Percentiles rank a stretch among this genome's conserved stretches.
Conservation (phyloP, 2,797 vertebrate species). For the Lacerta bilineata region DNA sequence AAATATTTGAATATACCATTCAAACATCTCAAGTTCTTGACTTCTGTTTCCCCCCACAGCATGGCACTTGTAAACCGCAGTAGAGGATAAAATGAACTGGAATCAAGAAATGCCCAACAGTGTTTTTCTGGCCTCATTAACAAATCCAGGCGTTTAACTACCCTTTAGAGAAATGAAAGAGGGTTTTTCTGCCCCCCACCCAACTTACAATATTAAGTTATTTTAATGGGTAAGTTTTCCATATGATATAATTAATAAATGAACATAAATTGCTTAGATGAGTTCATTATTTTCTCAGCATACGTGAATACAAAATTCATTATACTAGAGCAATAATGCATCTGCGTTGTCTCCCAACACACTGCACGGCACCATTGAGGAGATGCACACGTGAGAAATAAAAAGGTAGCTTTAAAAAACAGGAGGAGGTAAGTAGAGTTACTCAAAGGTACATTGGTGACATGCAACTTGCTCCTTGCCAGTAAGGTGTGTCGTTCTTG, state of each 20-base stretch:
- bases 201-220: conserved; percentile 55
- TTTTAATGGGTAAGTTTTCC: conserved; percentile 64
- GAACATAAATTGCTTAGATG: conserved; percentile 69
- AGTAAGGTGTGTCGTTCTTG: conserved; percentile 61
- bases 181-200: conserved; percentile 56
- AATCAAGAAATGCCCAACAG: conserved; percentile 65
- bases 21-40: conserved; percentile 63
- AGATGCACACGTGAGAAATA: conserved; percentile 61
- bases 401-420: conserved; percentile 41
- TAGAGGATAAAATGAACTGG: conserved; percentile 60
- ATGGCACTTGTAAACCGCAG: conserved; percentile 64
- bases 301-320: conserved; percentile 72
- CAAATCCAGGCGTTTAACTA: conserved; percentile 53
- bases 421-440: conserved; percentile 64
- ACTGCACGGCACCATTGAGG: conserved; percentile 75
- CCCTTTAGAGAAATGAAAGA: conserved; percentile 51
- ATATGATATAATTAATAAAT: conserved; percentile 67
- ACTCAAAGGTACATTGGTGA: conserved; percentile 70
- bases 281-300: conserved; percentile 73
- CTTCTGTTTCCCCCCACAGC: conserved; percentile 60
- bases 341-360: conserved; percentile 74
- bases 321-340: conserved; percentile 68
- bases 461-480: conserved; percentile 69
- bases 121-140: conserved; percentile 54
- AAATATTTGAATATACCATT: conserved; percentile 75